phyloP scores from a whole-genome alignment of 1,140 invertebrate species.

The Panulirus ornatus region DNA sequence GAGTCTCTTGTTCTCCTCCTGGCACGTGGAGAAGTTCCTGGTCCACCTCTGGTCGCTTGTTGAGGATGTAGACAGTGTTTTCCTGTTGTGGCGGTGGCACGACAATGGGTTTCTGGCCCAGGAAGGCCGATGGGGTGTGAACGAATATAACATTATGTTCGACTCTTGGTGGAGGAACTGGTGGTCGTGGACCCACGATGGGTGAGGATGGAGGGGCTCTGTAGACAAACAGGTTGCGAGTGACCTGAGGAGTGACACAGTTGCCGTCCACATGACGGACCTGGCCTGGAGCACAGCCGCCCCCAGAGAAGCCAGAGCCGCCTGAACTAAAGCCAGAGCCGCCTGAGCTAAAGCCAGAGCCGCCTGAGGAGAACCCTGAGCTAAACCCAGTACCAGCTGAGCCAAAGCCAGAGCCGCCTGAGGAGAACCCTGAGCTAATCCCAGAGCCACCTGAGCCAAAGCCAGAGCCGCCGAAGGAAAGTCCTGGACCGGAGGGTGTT shows the following conservation, averaged over 20 bases:
- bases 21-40: background rate
- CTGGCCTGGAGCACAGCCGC: background rate
- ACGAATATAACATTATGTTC: conserved; percentile 48
- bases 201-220: background rate
- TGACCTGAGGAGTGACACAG: conserved; percentile 42
- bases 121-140: background rate
- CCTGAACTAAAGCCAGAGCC: background rate
- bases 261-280: conserved; percentile 39
- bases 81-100: conserved; percentile 44
- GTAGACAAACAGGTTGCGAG: conserved; percentile 16
- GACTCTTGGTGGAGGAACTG: background rate
- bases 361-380: background rate
- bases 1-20: conserved; percentile 13
- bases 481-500: background rate
- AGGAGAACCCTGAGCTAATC: background rate
- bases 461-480: background rate
- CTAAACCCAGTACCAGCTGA: background rate
- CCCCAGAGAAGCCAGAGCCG: background rate
- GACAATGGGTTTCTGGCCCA: conserved; percentile 9
- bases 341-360: background rate
- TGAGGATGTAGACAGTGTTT: conserved; percentile 32
- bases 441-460: background rate
- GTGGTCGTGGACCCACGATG: background rate
- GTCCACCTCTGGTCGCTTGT: conserved; percentile 6
- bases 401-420: background rate